These are phyloP conservation scores for Ecliptopera silaceata DNA, from an alignment of 2,888 invertebrate genomes.

Conservation along the genomic window DNA sequence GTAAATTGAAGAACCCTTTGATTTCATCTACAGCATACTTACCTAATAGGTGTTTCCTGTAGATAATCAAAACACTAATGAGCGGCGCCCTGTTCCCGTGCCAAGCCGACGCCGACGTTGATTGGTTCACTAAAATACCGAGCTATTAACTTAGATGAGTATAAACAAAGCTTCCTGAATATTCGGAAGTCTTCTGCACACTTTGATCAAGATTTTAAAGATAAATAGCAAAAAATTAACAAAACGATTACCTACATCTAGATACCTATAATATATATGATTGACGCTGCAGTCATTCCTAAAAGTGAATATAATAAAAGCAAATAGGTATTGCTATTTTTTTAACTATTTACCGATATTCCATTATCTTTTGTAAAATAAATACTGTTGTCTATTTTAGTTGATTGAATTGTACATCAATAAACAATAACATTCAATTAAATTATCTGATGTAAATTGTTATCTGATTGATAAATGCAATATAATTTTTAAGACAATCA, in stretches of 20 bases:
- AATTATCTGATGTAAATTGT: background rate
- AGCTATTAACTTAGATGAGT: slow-evolving; percentile 25
- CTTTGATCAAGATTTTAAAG: slow-evolving; percentile 7
- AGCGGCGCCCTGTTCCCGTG: slow-evolving; percentile 22
- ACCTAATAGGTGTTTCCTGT: slow-evolving; percentile 29
- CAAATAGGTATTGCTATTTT: too few relatives aligned
- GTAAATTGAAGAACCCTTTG: slow-evolving; percentile 14
- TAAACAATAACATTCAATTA: background rate
- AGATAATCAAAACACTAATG: slow-evolving; percentile 24
- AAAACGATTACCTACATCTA: too few relatives aligned
- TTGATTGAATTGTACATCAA: too few relatives aligned
- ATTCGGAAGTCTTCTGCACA: slow-evolving; percentile 18
- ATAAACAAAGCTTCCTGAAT: slow-evolving; percentile 27
- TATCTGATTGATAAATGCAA: background rate
- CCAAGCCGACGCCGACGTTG: slow-evolving; percentile 24
- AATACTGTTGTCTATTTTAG: too few relatives aligned
- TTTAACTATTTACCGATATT: too few relatives aligned
- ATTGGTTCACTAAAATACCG: slow-evolving; percentile 18
- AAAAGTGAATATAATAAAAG: background rate
- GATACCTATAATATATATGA: too few relatives aligned
- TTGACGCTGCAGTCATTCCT: too few relatives aligned
- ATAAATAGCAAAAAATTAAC: background rate
- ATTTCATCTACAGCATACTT: slow-evolving; percentile 18
- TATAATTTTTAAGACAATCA: background rate
- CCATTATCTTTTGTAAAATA: too few relatives aligned